phyloP scores from a whole-genome alignment of 2,797 vertebrate genomes.

The Erpetoichthys calabaricus region DNA sequence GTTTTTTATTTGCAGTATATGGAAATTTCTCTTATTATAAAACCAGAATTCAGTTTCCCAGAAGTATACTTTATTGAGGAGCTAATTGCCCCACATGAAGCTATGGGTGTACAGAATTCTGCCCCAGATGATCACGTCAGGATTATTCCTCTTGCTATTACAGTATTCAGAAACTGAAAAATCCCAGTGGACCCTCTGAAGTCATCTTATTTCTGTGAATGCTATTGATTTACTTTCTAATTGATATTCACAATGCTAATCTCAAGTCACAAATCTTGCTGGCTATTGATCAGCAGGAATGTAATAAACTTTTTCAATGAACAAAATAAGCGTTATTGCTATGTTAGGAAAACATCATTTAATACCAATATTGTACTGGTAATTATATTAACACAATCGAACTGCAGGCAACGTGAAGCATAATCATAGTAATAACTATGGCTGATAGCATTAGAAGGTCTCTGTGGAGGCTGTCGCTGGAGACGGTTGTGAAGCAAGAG shows the following conservation, averaged over 20 bases:
- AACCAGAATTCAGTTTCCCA: no score
- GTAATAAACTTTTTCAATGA: constrained; percentile 80
- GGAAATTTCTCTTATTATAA: no score
- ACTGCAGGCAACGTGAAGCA: constrained; percentile 43
- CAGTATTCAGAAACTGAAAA: not conserved
- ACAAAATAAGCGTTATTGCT: constrained; percentile 83
- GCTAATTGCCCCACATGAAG: no score
- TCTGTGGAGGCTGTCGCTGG: constrained; percentile 19
- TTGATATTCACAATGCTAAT: constrained; percentile 92
- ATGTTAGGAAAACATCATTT: constrained; percentile 81
- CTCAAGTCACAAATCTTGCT: constrained; percentile 76
- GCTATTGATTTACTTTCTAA: constrained; percentile 78
- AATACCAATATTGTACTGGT: constrained; percentile 73
- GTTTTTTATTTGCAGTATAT: no score
- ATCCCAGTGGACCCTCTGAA: constrained; percentile 50
- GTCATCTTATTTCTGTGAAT: constrained; percentile 74
- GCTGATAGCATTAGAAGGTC: constrained; percentile 28
- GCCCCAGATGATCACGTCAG: no score
- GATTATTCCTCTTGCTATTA: no score
- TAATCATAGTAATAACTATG: constrained; percentile 49
- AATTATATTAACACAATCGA: constrained; percentile 79
- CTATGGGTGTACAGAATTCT: no score
- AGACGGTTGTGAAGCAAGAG: constrained; percentile 22
- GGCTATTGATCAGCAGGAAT: constrained; percentile 75
- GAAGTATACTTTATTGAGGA: no score